Evolutionary conservation across 2,113 vertebrate genomes (phyloP).

Genomic region (Canis aureus): DNA sequence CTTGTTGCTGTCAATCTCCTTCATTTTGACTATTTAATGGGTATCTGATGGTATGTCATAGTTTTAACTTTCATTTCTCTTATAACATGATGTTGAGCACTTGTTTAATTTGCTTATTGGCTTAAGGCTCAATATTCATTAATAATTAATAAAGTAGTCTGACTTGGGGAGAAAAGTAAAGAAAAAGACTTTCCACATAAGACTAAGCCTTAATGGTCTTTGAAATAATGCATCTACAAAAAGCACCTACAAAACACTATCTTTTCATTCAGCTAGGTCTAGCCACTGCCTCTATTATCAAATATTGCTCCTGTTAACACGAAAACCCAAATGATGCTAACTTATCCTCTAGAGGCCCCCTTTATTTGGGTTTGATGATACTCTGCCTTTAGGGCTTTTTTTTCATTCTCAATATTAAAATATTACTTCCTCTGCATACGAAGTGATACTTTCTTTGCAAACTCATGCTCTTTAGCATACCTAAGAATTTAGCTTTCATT

Average conservation of each 20-base stretch:
- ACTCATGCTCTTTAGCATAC: not conserved
- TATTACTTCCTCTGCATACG: not conserved
- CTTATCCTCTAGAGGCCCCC: not conserved
- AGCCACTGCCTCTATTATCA: not conserved
- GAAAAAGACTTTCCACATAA: not conserved
- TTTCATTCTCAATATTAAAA: not conserved
- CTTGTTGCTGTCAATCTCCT: not conserved
- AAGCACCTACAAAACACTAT: not conserved
- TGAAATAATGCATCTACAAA: not conserved
- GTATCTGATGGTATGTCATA: fast-evolving
- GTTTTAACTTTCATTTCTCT: not conserved
- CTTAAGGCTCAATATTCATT: not conserved
- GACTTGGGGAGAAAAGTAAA: not conserved
- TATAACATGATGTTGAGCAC: fast-evolving
- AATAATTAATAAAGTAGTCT: not conserved
- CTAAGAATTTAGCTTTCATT: not conserved
- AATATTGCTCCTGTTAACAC: not conserved
- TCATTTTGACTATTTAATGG: not conserved
- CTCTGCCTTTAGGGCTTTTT: not conserved
- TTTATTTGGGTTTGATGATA: not conserved
- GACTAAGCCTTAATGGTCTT: not conserved
- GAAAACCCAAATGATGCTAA: not conserved
- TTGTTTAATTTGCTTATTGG: not conserved
- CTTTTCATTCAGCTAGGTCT: too few relatives aligned
- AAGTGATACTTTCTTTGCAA: not conserved